A percentile compares a stretch with the other conserved stretches of the same genome.
phyloP scores from a whole-genome alignment of 1,140 invertebrate genomes.

The Phortica variegata region DNA sequence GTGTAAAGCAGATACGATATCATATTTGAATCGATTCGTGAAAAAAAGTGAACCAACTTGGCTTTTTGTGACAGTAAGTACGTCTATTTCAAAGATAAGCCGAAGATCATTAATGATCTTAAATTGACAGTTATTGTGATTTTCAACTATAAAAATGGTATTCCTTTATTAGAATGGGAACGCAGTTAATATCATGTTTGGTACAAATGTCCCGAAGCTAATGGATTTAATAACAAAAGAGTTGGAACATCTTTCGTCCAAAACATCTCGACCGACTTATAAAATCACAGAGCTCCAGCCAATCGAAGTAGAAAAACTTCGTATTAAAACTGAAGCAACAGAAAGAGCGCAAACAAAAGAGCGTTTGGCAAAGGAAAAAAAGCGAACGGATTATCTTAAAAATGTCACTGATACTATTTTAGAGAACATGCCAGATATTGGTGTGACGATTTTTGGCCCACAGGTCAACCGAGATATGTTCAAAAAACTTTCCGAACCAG shows the following conservation, averaged over 20 bases:
- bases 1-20: constrained; percentile 76
- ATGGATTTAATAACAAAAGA: constrained; percentile 72
- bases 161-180: constrained; percentile 66
- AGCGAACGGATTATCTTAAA: constrained; percentile 48
- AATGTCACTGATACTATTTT: constrained; percentile 55
- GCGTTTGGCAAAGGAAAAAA: constrained; percentile 41
- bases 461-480: constrained; percentile 21
- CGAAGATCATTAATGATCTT: neutral
- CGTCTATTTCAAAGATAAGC: too few relatives aligned
- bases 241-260: constrained; percentile 58
- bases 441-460: constrained; percentile 24
- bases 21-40: constrained; percentile 74
- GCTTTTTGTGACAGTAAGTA: constrained; percentile 80
- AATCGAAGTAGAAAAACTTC: constrained; percentile 59
- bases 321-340: constrained; percentile 29
- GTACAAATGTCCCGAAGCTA: constrained; percentile 79
- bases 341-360: constrained; percentile 38
- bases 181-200: constrained; percentile 80
- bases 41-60: constrained; percentile 87
- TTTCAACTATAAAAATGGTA: neutral
- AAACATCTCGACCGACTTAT: constrained; percentile 47
- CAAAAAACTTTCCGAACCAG: constrained; percentile 24
- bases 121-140: neutral
- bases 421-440: constrained; percentile 42
- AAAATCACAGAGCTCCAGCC: constrained; percentile 60